Base-by-base conservation (phyloP, 2,797 vertebrate species). In the Sciurus carolinensis region DNA sequence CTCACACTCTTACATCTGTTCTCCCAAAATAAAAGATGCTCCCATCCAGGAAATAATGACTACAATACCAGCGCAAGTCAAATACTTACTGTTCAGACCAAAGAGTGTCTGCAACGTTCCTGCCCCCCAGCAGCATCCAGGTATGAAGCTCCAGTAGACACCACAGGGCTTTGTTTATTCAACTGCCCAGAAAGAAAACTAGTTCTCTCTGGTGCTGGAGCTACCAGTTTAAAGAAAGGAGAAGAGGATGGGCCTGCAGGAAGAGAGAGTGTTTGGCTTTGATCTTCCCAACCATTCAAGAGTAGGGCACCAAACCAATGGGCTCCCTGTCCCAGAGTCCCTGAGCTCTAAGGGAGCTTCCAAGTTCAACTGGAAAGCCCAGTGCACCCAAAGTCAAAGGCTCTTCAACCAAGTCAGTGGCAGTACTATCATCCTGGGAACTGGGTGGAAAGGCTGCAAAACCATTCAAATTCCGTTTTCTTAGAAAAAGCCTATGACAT, bases 1-100 rank as follows among this genome's bases (percentile, higher is more conserved):
- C 95, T 91, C 93, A 83, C 81, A 93, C 83, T 80, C 92, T 54
- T 47, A 71, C 28, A 87, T 94, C 96, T 91, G 93, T 24, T 95
- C 88, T 96, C 79, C 80, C 75, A 28, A 97, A 95, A 95, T 84
- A 97, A 96, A 97, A 95, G 36, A 69, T 82, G 86, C 90, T 94
- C 94, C 62, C 59, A 93, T 77, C 80, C 24, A 84, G 92, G 67
- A 95, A 96, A 84, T 57, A 24, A 86, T 86, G n/a, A 75, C 77
- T 90, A 90, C 71, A 83, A 96, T 15, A 77, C 69, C 87, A 87
- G 59, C 2, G 6, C 0, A 8, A 59, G 36, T 62, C 77, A 95
- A 95, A 92, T 28, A 76, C 73, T 96, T 62, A 82, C 3, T 59
- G 24, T 96, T 92, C 73, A 72, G 33, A 92, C 80, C 76, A 69